Evolutionary conservation across 2,888 invertebrate species (phyloP), one percentile per base, ranked within the genome.

Genomic region (Callimorpha dominula): DNA sequence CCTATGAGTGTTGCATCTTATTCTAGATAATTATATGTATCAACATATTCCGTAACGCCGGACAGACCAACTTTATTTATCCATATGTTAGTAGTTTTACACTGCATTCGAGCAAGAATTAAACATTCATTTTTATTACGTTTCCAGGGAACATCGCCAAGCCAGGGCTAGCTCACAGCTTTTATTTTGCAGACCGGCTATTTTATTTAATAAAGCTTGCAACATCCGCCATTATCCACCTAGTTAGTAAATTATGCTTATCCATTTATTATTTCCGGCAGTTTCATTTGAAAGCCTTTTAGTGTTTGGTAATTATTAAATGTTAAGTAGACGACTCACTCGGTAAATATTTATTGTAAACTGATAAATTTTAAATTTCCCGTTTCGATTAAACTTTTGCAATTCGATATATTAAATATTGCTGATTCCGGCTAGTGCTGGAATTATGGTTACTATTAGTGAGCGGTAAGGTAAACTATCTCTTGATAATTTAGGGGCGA

Each of bases 81-180:
- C 12, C 65, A 70, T 77, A 73, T 17, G 43, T 64, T 9, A 57
- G 67, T 73, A 75, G 77, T 78, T 74, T 75, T 78, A 72, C 76
- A 80, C 79, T 81, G 85, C 81, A 86, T 78, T 77, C 80, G 78
- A 78, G 86, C 78, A 83, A 82, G 83, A 86, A 87, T 87, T 88
- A 88, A 87, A 86, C 85, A 88, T 88, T 88, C 81, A 88, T 87
- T 88, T 85, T 85, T 86, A 87, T 87, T 85, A 78, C 80, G 78
- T 85, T 87, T 77, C 85, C 81, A 79, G 83, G 78, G 82, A 84
- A 82, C 82, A 70, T 71, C 66, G 82, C 79, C 78, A 83, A 80
- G 75, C 75, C 79, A 42, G 11, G 0, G 14, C 52, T 12, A 67
- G 54, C 57, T 54, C 12, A 65, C 65, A 65, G 75, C 75, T 80